phyloP scores from a whole-genome alignment of 2,888 invertebrate genomes.

The Cinara cedri region DNA sequence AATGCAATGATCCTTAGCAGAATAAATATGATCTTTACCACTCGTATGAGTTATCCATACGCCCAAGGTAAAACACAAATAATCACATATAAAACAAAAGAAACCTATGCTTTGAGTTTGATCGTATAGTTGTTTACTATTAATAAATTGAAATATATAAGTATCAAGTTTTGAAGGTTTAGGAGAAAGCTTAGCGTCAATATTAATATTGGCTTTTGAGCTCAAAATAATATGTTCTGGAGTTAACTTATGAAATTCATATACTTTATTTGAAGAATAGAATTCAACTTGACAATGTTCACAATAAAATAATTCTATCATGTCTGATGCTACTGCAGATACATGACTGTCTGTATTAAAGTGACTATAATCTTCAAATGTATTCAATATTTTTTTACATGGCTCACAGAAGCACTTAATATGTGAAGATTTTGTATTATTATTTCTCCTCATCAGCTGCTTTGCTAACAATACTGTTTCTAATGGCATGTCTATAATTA shows the following conservation, averaged over 20 bases:
- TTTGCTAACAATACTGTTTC: constrained; percentile 18
- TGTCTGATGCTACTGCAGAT: constrained; percentile 18
- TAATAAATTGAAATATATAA: constrained; percentile 27
- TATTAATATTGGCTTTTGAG: neutral
- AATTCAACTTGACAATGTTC: constrained; percentile 46
- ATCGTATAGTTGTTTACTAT: constrained; percentile 32
- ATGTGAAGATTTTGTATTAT: constrained; percentile 8
- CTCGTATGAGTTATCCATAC: constrained; percentile 32
- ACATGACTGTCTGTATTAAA: constrained; percentile 42
- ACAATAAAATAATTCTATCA: constrained; percentile 47
- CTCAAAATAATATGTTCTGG: constrained; percentile 45
- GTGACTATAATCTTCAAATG: constrained; percentile 4
- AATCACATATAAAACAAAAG: constrained; percentile 47
- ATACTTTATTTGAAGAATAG: constrained; percentile 5
- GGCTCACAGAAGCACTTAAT: constrained; percentile 31
- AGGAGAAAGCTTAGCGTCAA: neutral
- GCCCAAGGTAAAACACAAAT: constrained; percentile 18
- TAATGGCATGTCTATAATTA: constrained; percentile 5
- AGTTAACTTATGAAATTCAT: constrained; percentile 34
- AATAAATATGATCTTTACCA: constrained; percentile 26
- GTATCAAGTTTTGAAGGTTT: constrained; percentile 19
- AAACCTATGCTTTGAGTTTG: constrained; percentile 35
- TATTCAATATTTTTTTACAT: constrained; percentile 37
- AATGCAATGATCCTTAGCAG: neutral
- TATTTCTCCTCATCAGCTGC: constrained; percentile 15